Base-by-base conservation (phyloP, 2,888 invertebrate genomes). In the Ornithoptera alexandrae region DNA sequence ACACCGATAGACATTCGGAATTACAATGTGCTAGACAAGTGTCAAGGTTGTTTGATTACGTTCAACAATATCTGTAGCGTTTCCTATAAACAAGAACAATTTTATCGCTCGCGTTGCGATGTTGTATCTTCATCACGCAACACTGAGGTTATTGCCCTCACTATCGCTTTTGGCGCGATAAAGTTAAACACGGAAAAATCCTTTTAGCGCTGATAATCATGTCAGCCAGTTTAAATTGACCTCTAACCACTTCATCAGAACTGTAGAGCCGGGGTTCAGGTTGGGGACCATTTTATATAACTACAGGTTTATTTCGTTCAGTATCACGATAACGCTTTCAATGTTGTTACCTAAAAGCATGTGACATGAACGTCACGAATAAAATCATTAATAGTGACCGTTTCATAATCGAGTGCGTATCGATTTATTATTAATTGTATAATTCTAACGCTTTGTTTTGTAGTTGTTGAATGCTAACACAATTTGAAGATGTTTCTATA, bases 181-280 rank as follows among this genome's bases (percentile, higher is more conserved):
- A 86, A 84, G 82, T 83, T 79, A 76, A 83, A 85, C 78, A 85
- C 86, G 88, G 87, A 90, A 92, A 89, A 90, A 90, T 87, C 84
- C 84, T 87, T 82, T 84, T 79, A 78, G 77, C 75, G 73, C 74
- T 82, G 88, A 90, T 90, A 87, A 84, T 79, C 73, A 73, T 62
- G 71, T 71, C 72, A 74, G 70, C 86, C 84, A 86, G 78, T 78
- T 68, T 78, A 73, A 74, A 62, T 66, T 79, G 86, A 81, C 69
- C 84, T 78, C 67, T 74, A 71, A 75, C 75, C 74, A 75, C 77
- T 65, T 73, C 69, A 71, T 69, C 69, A 71, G 69, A 72, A 70
- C 73, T 74, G 71, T 68, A 63, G 59, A 68, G 67, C 64, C 61
- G 60, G 71, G 76, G 71, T 74, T 30, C 75, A 73, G 61, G 66